Evolutionary conservation across 2,797 vertebrate genomes (phyloP).

Genomic region (Spheniscus humboldti): DNA sequence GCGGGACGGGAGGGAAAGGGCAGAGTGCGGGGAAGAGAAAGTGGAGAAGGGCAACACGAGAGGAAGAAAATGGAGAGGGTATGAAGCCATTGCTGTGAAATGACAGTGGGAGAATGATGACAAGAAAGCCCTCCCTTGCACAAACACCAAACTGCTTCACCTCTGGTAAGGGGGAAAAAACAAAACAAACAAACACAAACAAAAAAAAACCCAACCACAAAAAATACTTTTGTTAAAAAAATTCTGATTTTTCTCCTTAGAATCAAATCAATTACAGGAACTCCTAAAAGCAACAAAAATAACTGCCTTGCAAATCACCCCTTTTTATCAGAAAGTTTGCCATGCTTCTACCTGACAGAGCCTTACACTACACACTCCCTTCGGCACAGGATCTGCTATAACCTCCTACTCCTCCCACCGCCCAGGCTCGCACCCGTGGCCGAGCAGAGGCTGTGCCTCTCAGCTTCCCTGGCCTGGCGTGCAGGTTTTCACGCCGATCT

Average conservation of each 20-base stretch:
- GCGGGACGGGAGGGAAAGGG: not conserved
- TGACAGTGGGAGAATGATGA: not conserved
- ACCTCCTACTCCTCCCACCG: not conserved
- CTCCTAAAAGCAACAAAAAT: not conserved
- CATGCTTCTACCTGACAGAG: not conserved
- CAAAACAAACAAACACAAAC: not conserved
- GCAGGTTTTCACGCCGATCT: not conserved
- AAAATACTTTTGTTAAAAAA: not conserved
- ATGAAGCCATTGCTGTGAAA: not conserved
- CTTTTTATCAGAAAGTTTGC: not conserved
- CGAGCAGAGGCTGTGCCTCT: not conserved
- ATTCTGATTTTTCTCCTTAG: not conserved
- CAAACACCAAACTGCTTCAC: not conserved
- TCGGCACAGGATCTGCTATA: not conserved
- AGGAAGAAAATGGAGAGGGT: not conserved
- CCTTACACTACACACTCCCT: not conserved
- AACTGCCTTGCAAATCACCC: not conserved
- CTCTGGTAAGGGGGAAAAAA: not conserved
- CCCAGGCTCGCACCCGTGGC: too few species aligned
- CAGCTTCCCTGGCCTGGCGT: not conserved
- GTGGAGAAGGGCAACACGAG: not conserved
- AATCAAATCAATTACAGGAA: not conserved
- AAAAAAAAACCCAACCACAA: not conserved
- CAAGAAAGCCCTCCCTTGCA: not conserved
- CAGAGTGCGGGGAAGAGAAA: not conserved